Conservation (phyloP, 2,797 vertebrate genomes). For the Rhodeus uyekii region DNA sequence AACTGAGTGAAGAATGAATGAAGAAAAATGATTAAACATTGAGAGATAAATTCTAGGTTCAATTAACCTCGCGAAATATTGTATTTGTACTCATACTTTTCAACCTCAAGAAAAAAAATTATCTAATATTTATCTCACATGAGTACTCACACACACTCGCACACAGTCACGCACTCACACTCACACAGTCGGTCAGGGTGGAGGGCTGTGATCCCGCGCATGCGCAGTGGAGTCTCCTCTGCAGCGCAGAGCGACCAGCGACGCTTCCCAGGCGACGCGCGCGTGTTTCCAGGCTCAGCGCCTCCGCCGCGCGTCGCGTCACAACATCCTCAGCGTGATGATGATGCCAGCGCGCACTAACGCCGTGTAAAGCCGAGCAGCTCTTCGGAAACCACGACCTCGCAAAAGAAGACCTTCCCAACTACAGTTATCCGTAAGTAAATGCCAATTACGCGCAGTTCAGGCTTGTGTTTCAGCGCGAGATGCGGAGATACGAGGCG, state of each 20-base stretch:
- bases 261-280: conserved; percentile 58
- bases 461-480: background rate
- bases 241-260: conserved; percentile 50
- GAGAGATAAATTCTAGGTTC: background rate
- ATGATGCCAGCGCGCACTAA: background rate
- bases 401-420: background rate
- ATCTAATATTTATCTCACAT: too few species aligned
- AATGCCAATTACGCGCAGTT: background rate
- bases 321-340: conserved; percentile 40
- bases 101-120: background rate
- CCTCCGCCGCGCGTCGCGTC: conserved; percentile 31
- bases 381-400: background rate
- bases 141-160: background rate
- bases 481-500: too few species aligned
- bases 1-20: too few species aligned
- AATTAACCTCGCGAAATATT: background rate
- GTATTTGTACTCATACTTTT: background rate
- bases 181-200: conserved; percentile 30
- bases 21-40: background rate
- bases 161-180: background rate
- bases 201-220: conserved; percentile 53
- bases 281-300: conserved; percentile 45
- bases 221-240: conserved; percentile 56
- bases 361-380: conserved; percentile 3
- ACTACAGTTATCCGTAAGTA: conserved; percentile 29